A percentile compares a stretch with the other conserved stretches of the same genome.
Evolutionary conservation across 2,797 vertebrate species (phyloP).

Genomic region (Craterocephalus amniculus): DNA sequence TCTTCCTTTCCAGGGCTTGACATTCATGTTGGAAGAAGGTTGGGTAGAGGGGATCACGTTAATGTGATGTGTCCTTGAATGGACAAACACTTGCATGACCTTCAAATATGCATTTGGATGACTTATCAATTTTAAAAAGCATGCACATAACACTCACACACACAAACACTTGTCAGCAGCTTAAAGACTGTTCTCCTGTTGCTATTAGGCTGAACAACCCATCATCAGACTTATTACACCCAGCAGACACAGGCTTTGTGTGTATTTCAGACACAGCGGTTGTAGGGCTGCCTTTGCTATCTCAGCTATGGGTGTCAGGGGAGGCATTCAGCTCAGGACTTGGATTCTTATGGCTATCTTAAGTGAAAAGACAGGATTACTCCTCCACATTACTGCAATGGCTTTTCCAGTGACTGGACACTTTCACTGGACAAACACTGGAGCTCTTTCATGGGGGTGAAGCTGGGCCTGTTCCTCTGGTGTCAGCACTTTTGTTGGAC

Average conservation of each 20-base stretch:
- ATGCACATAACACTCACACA: not conserved
- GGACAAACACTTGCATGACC: conserved; percentile 8
- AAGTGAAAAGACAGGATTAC: conserved; percentile 79
- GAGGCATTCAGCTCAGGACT: conserved; percentile 71
- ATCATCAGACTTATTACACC: conserved; percentile 58
- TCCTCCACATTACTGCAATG: conserved; percentile 66
- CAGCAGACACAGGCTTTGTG: conserved; percentile 59
- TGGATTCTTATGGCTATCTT: conserved; percentile 76
- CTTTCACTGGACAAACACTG: conserved; percentile 56
- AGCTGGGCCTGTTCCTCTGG: conserved; percentile 32
- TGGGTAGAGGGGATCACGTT: conserved; percentile 29
- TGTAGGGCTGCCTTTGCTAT: conserved; percentile 66
- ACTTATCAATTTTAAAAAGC: conserved; percentile 7
- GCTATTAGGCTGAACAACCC: conserved; percentile 45
- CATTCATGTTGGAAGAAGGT: conserved; percentile 31
- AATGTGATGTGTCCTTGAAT: conserved; percentile 45
- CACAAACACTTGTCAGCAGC: conserved; percentile 41
- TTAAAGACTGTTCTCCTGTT: conserved; percentile 36
- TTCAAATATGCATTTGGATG: conserved; percentile 11
- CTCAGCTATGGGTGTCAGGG: conserved; percentile 74
- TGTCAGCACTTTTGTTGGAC: conserved; percentile 66
- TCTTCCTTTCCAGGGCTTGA: conserved; percentile 7
- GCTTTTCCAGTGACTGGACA: conserved; percentile 78
- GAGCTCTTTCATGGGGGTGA: conserved; percentile 42
- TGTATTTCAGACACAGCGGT: conserved; percentile 68